Conservation (phyloP, 1,140 invertebrate species). For the Physella acuta region DNA sequence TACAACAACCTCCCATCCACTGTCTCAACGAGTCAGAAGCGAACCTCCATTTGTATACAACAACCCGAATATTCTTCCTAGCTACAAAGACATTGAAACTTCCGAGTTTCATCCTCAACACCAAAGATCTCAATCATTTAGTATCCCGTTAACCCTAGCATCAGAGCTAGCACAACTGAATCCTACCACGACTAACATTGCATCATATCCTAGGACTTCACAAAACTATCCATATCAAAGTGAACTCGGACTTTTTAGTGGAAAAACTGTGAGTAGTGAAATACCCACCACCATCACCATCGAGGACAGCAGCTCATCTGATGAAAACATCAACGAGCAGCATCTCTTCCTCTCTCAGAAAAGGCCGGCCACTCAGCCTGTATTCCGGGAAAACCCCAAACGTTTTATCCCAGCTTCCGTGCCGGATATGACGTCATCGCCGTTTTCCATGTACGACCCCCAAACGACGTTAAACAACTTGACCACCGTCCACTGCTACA, state of each 20-base stretch:
- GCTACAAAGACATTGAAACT: neutral
- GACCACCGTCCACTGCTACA: slow-evolving; percentile 1
- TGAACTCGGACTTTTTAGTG: neutral
- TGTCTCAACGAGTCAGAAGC: neutral
- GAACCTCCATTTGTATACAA: neutral
- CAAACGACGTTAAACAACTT: slow-evolving; percentile 1
- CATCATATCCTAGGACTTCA: neutral
- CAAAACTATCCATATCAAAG: neutral
- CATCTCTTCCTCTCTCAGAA: slow-evolving; percentile 12
- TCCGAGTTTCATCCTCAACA: neutral
- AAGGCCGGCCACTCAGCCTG: slow-evolving; percentile 2
- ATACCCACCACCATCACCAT: neutral
- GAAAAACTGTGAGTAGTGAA: neutral
- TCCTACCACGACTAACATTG: neutral
- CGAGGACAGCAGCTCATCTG: slow-evolving; percentile 12
- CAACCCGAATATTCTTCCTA: no score
- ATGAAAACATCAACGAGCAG: slow-evolving; percentile 12
- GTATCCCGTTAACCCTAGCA: slow-evolving; percentile 1
- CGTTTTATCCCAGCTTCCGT: neutral
- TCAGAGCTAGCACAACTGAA: neutral
- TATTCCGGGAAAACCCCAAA: neutral
- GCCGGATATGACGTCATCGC: neutral
- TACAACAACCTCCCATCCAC: neutral
- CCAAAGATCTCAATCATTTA: neutral
- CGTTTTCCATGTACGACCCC: neutral